Base-by-base conservation (phyloP, 2,888 invertebrate genomes). In the Coelopa pilipes region DNA sequence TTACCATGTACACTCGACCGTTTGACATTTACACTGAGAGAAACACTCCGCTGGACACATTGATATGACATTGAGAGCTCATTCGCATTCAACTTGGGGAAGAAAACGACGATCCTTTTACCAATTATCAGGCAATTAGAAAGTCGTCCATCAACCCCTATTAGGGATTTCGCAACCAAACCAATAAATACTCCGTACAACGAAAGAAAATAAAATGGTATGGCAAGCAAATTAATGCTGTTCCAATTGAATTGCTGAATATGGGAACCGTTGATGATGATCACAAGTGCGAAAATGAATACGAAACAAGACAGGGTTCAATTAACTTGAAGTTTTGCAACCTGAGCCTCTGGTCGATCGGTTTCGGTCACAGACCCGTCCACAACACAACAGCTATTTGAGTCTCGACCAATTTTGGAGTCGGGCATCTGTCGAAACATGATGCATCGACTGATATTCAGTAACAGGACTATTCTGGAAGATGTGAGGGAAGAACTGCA, bases 241-340 rank as follows among this genome's bases (percentile, higher is more conserved):
- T 60, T 60, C 34, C 60, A 13, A 34, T 13, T 11, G 24, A 34
- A 21, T 24, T 21, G 21, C 1, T 12, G 15, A 60, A 12, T 60
- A 24, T 19, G 17, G 0, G 19, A 12, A 12, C 21, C 4, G 21
- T 59, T 19, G 21, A 19, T 53, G 53, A 57, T 57, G 17, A 21
- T 1, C n/a, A 60, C 9, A n/a, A 9, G 9, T 11, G 11, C 11
- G 57, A 17, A 57, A 57, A 57, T 17, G 15, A 62, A 34, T 34
- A n/a, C 62, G n/a, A 45, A 62, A 62, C 24, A 45, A 34, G 13
- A 1, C 49, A 7, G 21, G 50, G 75, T 79, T 80, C 80, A 81
- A 82, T 82, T 82, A 79, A 80, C 77, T 78, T 53, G 49, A 46
- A 49, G 59, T 66, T 50, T 34, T 72, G 19, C 62, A 59, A 74